Evolutionary conservation across 2,888 invertebrate species (phyloP), one percentile per base, ranked within the genome.

Genomic region (Xestia c-nigrum): DNA sequence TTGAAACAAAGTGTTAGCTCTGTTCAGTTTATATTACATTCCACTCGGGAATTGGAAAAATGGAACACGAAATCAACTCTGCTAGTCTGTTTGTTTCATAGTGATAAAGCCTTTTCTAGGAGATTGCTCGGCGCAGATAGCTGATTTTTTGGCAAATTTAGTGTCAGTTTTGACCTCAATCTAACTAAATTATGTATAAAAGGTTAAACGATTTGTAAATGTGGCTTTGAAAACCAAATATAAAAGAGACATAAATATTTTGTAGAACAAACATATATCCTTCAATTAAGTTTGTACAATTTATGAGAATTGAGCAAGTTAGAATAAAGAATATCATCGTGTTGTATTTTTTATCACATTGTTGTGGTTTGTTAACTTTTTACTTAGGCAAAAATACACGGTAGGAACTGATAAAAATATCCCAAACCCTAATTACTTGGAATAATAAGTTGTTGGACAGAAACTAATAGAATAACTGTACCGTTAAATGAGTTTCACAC

Each of bases 41-140:
- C 47, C 52, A 47, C 74, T 50, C 50, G 72, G 72, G 75, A 85
- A 81, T 83, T 83, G 83, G 85, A 85, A 85, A 83, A 81, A 81
- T 81, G 69, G 77, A 81, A 83, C 78, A 81, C 77, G 73, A 84
- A 85, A 84, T 85, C 59, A 74, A 84, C 74, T 77, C 66, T 72
- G 40, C 65, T 74, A 63, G 78, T 65, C 64, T 74, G 74, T 68
- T 74, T 81, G 71, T 74, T 84, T 82, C 52, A 57, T 57, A 16
- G 43, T 63, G 72, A 75, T 82, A 72, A 85, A 84, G 64, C 64
- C 47, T 77, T 81, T 74, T 72, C 72, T 70, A 65, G 66, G 57
- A 85, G 68, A 74, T 77, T 68, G 70, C 55, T 81, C 40, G 67
- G 64, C 46, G 67, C 21, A 75, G 70, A 80, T 74, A 80, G 63